These are phyloP conservation scores for Sorex fumeus DNA, from an alignment of 2,113 vertebrate genomes.

Conservation along the genomic window DNA sequence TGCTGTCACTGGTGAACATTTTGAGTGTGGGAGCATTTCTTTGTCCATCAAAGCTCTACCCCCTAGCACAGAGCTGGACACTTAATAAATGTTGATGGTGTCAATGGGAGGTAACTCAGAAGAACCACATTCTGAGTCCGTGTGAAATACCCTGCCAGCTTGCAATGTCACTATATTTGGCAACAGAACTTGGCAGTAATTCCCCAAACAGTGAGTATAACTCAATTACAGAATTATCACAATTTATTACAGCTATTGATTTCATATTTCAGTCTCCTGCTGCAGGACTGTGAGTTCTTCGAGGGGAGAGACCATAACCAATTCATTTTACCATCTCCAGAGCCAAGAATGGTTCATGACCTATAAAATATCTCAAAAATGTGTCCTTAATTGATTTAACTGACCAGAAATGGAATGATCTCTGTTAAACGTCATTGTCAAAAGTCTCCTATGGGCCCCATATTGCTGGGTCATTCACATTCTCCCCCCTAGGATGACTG, in stretches of 20 bases:
- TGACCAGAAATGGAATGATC: slow-evolving; percentile 33
- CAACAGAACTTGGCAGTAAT: slow-evolving; percentile 65
- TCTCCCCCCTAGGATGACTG: not conserved
- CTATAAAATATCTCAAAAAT: slow-evolving; percentile 57
- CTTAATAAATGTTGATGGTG: slow-evolving; percentile 36
- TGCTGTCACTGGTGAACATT: not conserved
- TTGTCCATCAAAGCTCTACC: not conserved
- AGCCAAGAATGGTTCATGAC: slow-evolving; percentile 4
- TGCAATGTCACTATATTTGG: slow-evolving; percentile 58
- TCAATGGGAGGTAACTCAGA: not conserved
- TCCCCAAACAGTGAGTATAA: slow-evolving; percentile 76
- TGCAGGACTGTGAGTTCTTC: slow-evolving; percentile 13
- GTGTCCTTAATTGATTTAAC: slow-evolving; percentile 58
- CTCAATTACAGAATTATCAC: slow-evolving; percentile 70
- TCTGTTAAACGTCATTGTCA: slow-evolving; percentile 52
- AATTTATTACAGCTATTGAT: slow-evolving; percentile 70
- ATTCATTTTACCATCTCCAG: slow-evolving; percentile 54
- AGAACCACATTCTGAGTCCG: not conserved
- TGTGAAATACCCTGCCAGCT: not conserved
- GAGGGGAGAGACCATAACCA: not conserved
- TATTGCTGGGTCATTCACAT: not conserved
- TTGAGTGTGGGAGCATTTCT: not conserved
- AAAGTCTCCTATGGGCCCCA: not conserved
- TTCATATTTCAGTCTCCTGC: slow-evolving; percentile 59
- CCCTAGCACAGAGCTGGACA: not conserved